Percentiles rank a stretch among this genome's conserved stretches.
Conservation (phyloP, 2,797 vertebrate species). For the Rhadinocentrus ornatus region DNA sequence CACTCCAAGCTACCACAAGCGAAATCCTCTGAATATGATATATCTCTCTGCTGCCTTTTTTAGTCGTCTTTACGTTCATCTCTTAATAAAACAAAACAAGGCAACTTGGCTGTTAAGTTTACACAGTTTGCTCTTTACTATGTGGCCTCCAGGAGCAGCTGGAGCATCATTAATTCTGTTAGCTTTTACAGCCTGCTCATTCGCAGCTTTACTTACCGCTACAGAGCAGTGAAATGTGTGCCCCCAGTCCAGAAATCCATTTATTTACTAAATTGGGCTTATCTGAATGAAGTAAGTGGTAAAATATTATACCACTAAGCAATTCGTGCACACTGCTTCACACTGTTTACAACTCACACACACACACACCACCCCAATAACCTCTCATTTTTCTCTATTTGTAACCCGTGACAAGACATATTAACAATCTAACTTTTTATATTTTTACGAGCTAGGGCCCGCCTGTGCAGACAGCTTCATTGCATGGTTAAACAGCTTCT, state of each 20-base stretch:
- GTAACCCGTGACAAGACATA: constrained; percentile 52
- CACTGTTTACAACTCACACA: constrained; percentile 45
- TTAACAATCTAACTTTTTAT: constrained; percentile 46
- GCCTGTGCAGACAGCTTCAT: constrained; percentile 58
- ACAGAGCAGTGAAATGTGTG: constrained; percentile 42
- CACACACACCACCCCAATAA: constrained; percentile 32
- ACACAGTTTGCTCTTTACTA: constrained; percentile 48
- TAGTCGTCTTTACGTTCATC: constrained; percentile 31
- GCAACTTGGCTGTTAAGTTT: constrained; percentile 48
- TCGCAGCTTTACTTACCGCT: constrained; percentile 64
- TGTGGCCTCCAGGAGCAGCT: constrained; percentile 62
- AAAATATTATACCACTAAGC: constrained; percentile 54
- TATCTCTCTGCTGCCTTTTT: constrained; percentile 15
- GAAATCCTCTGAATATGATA: constrained; percentile 21
- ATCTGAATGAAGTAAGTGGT: constrained; percentile 56
- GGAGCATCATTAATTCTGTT: constrained; percentile 70
- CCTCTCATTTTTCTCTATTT: constrained; percentile 51
- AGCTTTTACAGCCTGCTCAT: constrained; percentile 62
- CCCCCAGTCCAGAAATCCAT: constrained; percentile 56
- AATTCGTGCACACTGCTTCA: constrained; percentile 56
- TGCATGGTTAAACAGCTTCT: constrained; percentile 70
- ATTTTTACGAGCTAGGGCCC: constrained; percentile 43
- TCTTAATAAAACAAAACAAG: constrained; percentile 44
- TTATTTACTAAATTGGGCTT: constrained; percentile 66
- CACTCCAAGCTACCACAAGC: constrained; percentile 4